Conservation (phyloP, 1,140 invertebrate species). For the Wiebesia pumilae region DNA sequence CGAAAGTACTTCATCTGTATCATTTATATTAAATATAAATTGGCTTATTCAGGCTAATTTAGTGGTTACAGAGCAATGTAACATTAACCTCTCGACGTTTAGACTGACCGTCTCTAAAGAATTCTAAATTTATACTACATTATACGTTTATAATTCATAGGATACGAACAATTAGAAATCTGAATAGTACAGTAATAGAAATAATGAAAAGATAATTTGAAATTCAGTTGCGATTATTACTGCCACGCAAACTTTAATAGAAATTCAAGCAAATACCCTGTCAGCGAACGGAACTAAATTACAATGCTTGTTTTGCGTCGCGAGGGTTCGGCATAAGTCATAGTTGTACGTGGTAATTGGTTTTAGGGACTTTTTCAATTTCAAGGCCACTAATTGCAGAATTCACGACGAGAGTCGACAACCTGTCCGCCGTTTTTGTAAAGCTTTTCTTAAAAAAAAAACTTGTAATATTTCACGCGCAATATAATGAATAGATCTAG, state of each 20-base stretch:
- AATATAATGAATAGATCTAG: no score
- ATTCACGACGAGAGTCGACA: neutral
- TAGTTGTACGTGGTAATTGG: conserved; percentile 7
- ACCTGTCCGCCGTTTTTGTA: no score
- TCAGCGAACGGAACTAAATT: conserved; percentile 9
- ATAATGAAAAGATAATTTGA: conserved; percentile 30
- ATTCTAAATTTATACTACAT: conserved; percentile 6
- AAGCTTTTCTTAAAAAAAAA: no score
- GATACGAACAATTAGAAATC: conserved; percentile 13
- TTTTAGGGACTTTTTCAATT: neutral
- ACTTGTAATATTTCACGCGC: no score
- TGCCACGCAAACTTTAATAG: conserved; percentile 4
- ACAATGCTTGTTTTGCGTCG: neutral
- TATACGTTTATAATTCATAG: neutral
- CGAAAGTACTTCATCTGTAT: no score
- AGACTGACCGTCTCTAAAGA: neutral
- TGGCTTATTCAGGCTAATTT: neutral
- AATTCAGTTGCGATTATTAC: neutral
- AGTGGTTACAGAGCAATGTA: neutral
- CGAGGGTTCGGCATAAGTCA: neutral
- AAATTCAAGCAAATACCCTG: conserved; percentile 13
- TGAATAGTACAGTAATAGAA: conserved; percentile 8
- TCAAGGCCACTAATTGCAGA: neutral
- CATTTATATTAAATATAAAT: neutral
- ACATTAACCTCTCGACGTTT: neutral